These are phyloP conservation scores for Osmerus eperlanus DNA, from an alignment of 2,113 vertebrate species.

Conservation along the genomic window DNA sequence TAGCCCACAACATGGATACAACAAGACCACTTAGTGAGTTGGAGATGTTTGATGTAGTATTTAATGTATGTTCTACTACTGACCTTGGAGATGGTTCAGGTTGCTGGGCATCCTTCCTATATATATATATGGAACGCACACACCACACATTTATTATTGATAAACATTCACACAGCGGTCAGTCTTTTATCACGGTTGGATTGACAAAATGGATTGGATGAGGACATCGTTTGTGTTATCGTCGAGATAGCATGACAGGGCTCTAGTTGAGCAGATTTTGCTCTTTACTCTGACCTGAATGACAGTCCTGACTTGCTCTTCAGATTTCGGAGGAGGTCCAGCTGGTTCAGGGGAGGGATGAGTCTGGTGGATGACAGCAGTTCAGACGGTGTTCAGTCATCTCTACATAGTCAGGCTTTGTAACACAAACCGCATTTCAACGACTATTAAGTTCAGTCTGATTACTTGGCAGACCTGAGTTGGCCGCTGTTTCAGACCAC, in stretches of 20 bases:
- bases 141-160: neutral
- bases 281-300: constrained; percentile 81
- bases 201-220: no score
- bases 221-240: no score
- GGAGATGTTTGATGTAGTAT: neutral
- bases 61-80: constrained; percentile 53
- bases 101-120: constrained; percentile 87
- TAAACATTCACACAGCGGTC: constrained; percentile 2
- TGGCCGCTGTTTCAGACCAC: neutral
- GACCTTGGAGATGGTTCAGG: constrained; percentile 91
- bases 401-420: no score
- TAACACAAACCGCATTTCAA: no score
- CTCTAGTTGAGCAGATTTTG: neutral
- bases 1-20: no score
- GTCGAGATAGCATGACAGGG: no score
- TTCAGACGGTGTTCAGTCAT: no score
- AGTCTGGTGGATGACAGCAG: constrained; percentile 69
- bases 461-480: no score
- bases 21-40: no score
- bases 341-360: constrained; percentile 93
- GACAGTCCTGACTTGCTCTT: constrained; percentile 97
- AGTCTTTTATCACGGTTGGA: no score
- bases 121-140: constrained; percentile 20
- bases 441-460: no score
- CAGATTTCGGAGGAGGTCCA: constrained; percentile 92